Evolutionary conservation across 1,140 invertebrate genomes (phyloP).

Genomic region (Penaeus japonicus): DNA sequence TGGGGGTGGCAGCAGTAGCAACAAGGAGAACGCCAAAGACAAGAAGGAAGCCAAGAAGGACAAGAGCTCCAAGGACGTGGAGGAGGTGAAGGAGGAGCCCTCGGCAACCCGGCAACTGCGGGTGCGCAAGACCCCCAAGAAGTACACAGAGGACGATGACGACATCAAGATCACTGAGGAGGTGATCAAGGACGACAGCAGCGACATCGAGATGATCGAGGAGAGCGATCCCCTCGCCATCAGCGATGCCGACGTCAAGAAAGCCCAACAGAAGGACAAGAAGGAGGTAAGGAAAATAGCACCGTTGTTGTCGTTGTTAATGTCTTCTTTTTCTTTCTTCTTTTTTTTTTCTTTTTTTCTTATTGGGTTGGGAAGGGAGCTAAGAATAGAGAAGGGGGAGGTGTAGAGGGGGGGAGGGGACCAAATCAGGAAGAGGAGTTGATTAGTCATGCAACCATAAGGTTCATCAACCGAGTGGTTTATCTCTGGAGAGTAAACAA

Average conservation of each 20-base stretch:
- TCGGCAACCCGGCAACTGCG: slow-evolving; percentile 14
- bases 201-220: slow-evolving; percentile 59
- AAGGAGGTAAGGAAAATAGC: slow-evolving; percentile 34
- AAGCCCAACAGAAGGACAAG: slow-evolving; percentile 39
- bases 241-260: slow-evolving; percentile 50
- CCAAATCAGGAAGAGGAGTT: no score
- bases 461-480: no score
- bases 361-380: neutral
- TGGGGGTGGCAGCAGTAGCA: neutral
- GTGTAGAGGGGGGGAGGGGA: no score
- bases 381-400: no score
- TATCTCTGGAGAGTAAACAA: no score
- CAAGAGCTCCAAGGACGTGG: neutral
- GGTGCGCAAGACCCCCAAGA: slow-evolving; percentile 23
- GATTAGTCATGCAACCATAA: no score
- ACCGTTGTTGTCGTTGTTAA: neutral
- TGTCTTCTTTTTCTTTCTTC: neutral
- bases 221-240: slow-evolving; percentile 57
- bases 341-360: neutral
- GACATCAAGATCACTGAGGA: slow-evolving; percentile 49
- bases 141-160: slow-evolving; percentile 54
- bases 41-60: slow-evolving; percentile 10
- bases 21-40: neutral
- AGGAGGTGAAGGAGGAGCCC: slow-evolving; percentile 27
- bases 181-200: slow-evolving; percentile 50